Conservation (phyloP, 2,888 invertebrate species). For the Drosophila emarginata region DNA sequence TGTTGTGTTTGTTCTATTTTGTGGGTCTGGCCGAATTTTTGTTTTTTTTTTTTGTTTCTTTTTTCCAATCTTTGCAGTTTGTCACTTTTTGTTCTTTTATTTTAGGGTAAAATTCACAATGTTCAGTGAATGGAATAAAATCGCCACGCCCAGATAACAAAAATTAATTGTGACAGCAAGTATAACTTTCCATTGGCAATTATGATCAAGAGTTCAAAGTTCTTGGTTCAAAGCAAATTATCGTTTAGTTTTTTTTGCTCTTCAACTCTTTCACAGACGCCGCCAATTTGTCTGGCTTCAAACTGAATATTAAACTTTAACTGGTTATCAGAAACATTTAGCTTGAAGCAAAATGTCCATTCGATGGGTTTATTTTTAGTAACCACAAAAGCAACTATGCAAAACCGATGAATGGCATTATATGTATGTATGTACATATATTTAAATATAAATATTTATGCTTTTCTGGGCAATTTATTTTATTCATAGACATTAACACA, state of each 20-base stretch:
- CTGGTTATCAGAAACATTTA: slow-evolving; percentile 18
- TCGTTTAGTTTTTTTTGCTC: not conserved
- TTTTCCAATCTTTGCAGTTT: slow-evolving; percentile 19
- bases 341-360: not conserved
- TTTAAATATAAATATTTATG: slow-evolving; percentile 41
- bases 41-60: too few relatives aligned
- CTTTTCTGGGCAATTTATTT: slow-evolving; percentile 2
- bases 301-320: slow-evolving; percentile 1
- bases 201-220: slow-evolving; percentile 4
- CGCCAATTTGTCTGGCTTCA: slow-evolving; percentile 56
- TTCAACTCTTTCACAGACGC: slow-evolving; percentile 14
- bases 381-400: slow-evolving; percentile 5
- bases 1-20: slow-evolving; percentile 22
- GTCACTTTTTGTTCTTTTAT: slow-evolving; percentile 17
- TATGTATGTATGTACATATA: slow-evolving; percentile 51
- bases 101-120: slow-evolving; percentile 9
- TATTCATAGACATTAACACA: not conserved
- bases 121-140: slow-evolving; percentile 10
- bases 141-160: slow-evolving; percentile 3
- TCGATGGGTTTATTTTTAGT: slow-evolving; percentile 9
- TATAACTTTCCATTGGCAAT: slow-evolving; percentile 1
- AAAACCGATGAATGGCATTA: slow-evolving; percentile 25
- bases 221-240: slow-evolving; percentile 23
- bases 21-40: slow-evolving; percentile 22
- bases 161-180: slow-evolving; percentile 1